Conservation (phyloP, 2,797 vertebrate species). For the Gymnothorax reevesii region DNA sequence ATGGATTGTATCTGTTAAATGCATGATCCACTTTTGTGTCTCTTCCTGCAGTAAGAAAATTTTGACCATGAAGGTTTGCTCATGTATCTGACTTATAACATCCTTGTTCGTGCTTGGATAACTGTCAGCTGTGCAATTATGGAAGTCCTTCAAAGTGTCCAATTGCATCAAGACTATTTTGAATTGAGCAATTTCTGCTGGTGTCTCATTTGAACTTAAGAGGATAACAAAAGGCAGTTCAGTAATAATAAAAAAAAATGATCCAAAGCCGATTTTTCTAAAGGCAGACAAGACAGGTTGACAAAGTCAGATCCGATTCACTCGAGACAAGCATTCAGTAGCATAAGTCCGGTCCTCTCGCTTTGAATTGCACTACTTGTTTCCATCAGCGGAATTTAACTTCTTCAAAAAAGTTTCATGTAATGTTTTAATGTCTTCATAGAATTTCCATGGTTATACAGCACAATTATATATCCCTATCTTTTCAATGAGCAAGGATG, state of each 20-base stretch:
- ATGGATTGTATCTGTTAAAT: slow-evolving; percentile 67
- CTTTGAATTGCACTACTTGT: not conserved
- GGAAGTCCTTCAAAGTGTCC: slow-evolving; percentile 61
- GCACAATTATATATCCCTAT: not conserved
- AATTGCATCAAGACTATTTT: slow-evolving; percentile 64
- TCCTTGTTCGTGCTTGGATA: slow-evolving; percentile 57
- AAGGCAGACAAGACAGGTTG: slow-evolving; percentile 49
- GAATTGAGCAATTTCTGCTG: slow-evolving; percentile 67
- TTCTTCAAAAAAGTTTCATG: not conserved
- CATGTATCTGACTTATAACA: slow-evolving; percentile 62
- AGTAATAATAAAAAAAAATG: slow-evolving; percentile 62
- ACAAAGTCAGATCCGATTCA: slow-evolving; percentile 18
- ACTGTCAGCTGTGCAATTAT: slow-evolving; percentile 56
- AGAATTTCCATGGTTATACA: not conserved
- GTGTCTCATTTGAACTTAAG: slow-evolving; percentile 62
- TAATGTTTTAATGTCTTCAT: not conserved
- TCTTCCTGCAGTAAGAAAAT: slow-evolving; percentile 71
- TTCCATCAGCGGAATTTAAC: not conserved
- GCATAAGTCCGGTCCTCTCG: not conserved
- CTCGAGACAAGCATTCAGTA: not conserved
- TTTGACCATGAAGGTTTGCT: slow-evolving; percentile 69
- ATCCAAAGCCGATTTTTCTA: slow-evolving; percentile 61
- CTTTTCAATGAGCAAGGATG: slow-evolving; percentile 6
- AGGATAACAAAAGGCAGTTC: slow-evolving; percentile 71
- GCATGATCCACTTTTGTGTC: slow-evolving; percentile 62